These are phyloP conservation scores for Podarcis raffonei DNA, from an alignment of 2,113 vertebrate genomes.

Conservation along the genomic window DNA sequence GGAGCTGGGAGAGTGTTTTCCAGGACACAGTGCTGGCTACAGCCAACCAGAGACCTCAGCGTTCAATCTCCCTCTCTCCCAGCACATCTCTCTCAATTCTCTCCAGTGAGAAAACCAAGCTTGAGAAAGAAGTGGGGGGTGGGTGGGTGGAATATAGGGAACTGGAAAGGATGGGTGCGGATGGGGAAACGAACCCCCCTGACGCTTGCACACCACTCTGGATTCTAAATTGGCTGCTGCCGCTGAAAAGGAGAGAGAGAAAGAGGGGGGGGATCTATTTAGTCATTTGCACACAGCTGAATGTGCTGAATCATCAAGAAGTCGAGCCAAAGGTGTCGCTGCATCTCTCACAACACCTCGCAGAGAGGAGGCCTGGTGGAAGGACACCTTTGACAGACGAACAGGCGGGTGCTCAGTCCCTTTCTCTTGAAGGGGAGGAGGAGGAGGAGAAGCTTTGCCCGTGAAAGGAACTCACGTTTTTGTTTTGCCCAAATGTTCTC, in stretches of 20 bases:
- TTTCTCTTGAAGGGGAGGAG: neutral
- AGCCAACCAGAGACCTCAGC: neutral
- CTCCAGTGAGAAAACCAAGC: neutral
- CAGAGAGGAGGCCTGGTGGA: neutral
- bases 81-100: no score
- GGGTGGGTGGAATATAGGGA: neutral
- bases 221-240: neutral
- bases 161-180: neutral
- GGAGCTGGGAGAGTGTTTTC: conserved; percentile 14
- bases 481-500: neutral
- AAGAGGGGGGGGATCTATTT: neutral
- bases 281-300: neutral
- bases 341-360: neutral
- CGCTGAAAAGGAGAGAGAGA: neutral
- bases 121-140: neutral
- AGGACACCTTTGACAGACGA: neutral
- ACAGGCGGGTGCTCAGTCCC: neutral
- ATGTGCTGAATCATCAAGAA: conserved; percentile 17
- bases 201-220: neutral
- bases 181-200: neutral
- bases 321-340: neutral
- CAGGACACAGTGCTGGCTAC: neutral
- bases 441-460: no score
- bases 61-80: no score
- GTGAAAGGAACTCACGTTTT: no score